Conservation (phyloP, 2,113 vertebrate genomes). For the Dipodomys stephensi region DNA sequence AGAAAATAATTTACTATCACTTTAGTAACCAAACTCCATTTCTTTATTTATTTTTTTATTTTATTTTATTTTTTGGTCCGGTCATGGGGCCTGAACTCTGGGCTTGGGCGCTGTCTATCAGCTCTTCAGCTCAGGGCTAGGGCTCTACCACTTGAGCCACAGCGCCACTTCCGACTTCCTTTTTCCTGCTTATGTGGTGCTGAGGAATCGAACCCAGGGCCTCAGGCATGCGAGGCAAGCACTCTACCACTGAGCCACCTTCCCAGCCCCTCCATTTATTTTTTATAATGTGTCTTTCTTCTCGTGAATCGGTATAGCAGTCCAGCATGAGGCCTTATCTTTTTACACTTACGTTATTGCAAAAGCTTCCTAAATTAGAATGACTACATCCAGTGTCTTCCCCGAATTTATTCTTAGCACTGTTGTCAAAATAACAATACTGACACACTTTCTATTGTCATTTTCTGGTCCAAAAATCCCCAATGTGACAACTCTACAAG, state of each 20-base stretch:
- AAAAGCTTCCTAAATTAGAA: not conserved
- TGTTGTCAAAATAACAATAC: slow-evolving; percentile 25
- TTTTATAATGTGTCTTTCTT: not conserved
- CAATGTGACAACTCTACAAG: not conserved
- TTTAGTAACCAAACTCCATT: not conserved
- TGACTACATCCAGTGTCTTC: not conserved
- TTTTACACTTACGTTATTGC: not conserved
- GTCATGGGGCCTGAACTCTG: too few species aligned
- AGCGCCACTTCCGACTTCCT: too few species aligned
- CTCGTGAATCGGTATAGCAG: not conserved
- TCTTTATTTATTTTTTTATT: not conserved
- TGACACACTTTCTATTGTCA: not conserved
- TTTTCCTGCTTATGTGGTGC: too few species aligned
- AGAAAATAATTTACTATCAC: not conserved
- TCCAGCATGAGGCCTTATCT: not conserved
- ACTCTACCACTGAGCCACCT: too few species aligned
- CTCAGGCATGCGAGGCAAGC: too few species aligned
- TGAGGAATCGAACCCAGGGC: too few species aligned
- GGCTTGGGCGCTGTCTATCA: too few species aligned
- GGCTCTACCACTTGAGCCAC: too few species aligned
- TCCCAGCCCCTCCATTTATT: too few species aligned
- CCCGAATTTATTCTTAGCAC: not conserved
- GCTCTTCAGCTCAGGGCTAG: too few species aligned
- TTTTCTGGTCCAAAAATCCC: slow-evolving; percentile 31
- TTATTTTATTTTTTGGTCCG: too few species aligned